A percentile compares a stretch with the other conserved stretches of the same genome.
phyloP scores from a whole-genome alignment of 2,797 vertebrate genomes.

The Limnodromus scolopaceus region DNA sequence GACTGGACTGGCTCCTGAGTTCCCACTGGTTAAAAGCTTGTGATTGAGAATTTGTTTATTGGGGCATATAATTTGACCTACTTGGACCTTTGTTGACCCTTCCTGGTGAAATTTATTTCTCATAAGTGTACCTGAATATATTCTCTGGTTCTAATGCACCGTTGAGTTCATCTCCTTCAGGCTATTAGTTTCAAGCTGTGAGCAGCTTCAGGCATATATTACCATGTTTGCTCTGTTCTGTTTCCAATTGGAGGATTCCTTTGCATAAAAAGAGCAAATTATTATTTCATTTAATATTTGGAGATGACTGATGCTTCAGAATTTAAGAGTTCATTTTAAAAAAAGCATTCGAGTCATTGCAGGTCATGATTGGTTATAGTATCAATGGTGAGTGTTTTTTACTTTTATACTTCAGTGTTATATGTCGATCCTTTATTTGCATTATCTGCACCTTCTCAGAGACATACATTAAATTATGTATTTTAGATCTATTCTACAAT shows the following conservation, averaged over 20 bases:
- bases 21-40: neutral
- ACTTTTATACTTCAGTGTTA: neutral
- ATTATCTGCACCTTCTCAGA: neutral
- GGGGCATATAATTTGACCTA: neutral
- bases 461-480: neutral
- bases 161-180: neutral
- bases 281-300: neutral
- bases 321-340: neutral
- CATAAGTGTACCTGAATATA: neutral
- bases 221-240: neutral
- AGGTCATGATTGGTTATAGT: neutral
- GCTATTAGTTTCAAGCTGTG: conserved; percentile 26
- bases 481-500: neutral
- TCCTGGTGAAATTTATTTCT: neutral
- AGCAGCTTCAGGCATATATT: neutral
- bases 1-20: neutral
- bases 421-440: neutral
- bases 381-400: neutral
- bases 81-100: neutral
- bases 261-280: neutral
- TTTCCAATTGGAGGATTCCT: neutral
- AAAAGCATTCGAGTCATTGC: neutral
- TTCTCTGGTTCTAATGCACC: neutral
- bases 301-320: neutral
- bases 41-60: neutral